Base-by-base conservation (phyloP, 2,797 vertebrate species). In the Hypotaenidia okinawae region DNA sequence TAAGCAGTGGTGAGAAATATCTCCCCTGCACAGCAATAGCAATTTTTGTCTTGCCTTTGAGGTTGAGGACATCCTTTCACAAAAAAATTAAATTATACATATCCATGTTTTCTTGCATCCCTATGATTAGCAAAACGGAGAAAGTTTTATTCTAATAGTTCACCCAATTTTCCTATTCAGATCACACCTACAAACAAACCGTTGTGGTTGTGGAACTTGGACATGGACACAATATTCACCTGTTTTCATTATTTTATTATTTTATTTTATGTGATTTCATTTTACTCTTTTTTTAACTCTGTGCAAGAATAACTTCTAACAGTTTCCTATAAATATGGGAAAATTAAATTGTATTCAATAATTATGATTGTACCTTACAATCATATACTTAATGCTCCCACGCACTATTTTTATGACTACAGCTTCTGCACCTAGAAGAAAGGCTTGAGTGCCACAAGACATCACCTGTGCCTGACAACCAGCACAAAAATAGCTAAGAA, bases 381-480 rank as follows among this genome's bases (percentile, higher is more conserved):
- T 88, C 47, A 70, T 37, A 45, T 9, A 68, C 41, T 87, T 58
- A 52, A 28, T 81, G 85, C n/a, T 95, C n/a, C 85, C 78, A 57
- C 1, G 5, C 74, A 23, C n/a, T 69, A 57, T 63, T 86, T 85
- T 88, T 37, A 52, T 37, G 43, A 59, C 41, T 66, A 27, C 6
- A 51, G 25, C 33, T 94, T 51, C 68, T 39, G 52, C 35, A 72
- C 19, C 66, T 62, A 55, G 54, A 75, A 89, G 64, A 84, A 91
- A 63, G 27, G 43, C 16, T 81, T 14, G 51, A 90, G 43, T 69
- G 39, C 25, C 79, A 84, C 73, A 55, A 76, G 84, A 43, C 75
- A 93, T 54, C 67, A 58, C 39, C 52, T 93, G 58, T 89, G 66
- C 69, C 72, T 88, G 89, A 73, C 62, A 93, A 81, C 55, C 69